Conservation (phyloP, 2,888 invertebrate species). For the Andrena camellia region DNA sequence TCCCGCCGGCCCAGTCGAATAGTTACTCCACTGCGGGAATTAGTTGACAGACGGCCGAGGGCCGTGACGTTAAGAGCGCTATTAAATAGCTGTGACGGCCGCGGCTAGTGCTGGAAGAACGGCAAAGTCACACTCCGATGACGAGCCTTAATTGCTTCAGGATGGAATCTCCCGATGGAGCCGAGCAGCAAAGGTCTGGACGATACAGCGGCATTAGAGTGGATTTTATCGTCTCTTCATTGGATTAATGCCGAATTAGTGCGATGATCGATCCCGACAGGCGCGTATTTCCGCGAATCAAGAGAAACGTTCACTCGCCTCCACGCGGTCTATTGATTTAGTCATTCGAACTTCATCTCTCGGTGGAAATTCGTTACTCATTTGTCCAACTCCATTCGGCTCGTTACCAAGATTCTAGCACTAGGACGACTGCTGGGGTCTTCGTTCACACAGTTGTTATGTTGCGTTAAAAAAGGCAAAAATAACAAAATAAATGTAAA, state of each 20-base stretch:
- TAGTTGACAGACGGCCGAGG: conserved; percentile 37
- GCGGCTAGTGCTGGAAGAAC: conserved; percentile 29
- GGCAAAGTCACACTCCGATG: conserved; percentile 64
- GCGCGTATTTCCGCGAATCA: conserved; percentile 12
- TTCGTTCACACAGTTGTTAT: too few species aligned
- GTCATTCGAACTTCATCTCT: too few species aligned
- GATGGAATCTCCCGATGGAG: conserved; percentile 65
- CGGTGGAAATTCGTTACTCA: too few species aligned
- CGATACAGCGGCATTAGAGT: conserved; percentile 63
- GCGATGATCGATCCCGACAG: conserved; percentile 8
- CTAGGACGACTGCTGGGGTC: too few species aligned
- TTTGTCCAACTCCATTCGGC: too few species aligned
- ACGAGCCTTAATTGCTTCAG: conserved; percentile 67
- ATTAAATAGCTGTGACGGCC: conserved; percentile 46
- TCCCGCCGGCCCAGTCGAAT: conserved; percentile 43
- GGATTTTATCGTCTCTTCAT: conserved; percentile 65
- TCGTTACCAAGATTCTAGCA: too few species aligned
- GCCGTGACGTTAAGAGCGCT: conserved; percentile 49
- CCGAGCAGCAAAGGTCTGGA: conserved; percentile 32
- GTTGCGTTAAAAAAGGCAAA: too few species aligned
- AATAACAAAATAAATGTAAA: too few species aligned
- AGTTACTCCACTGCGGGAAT: conserved; percentile 58
- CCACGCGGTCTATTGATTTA: not conserved
- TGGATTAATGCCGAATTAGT: conserved; percentile 61
- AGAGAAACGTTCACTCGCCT: not conserved